phyloP scores from a whole-genome alignment of 2,888 invertebrate species.

The Halocaridina rubra region DNA sequence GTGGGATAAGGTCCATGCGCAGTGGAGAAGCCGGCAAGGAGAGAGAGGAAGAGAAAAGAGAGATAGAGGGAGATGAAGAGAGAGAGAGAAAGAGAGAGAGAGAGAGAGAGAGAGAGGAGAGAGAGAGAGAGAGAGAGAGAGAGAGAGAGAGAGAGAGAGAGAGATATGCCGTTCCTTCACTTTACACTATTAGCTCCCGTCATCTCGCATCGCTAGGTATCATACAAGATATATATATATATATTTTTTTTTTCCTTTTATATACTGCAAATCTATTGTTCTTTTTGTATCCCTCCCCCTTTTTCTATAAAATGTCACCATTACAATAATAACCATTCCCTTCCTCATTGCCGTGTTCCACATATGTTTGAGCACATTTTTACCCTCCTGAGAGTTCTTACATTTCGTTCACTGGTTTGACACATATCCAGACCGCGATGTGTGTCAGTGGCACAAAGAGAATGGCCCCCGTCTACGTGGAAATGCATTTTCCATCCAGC shows the following conservation, averaged over 20 bases:
- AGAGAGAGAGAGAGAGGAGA: slow-evolving; percentile 12
- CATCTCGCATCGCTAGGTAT: background rate
- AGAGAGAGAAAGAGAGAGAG: background rate
- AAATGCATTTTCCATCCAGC: no score
- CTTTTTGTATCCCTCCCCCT: background rate
- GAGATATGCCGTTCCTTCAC: background rate
- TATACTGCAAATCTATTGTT: background rate
- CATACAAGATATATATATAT: no score
- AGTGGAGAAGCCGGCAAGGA: slow-evolving; percentile 19
- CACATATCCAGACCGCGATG: no score
- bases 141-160: background rate
- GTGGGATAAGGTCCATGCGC: slow-evolving; percentile 28
- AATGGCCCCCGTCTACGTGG: no score
- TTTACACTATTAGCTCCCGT: background rate
- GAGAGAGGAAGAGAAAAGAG: background rate
- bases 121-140: background rate
- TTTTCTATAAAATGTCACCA: no score
- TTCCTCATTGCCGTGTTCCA: no score
- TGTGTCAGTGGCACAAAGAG: no score
- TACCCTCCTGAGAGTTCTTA: no score
- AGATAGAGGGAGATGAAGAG: background rate
- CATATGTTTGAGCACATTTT: no score
- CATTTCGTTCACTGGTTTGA: no score
- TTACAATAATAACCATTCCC: no score
- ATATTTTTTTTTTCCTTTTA: no score